Evolutionary conservation across 2,113 vertebrate genomes (phyloP).

Genomic region (Dendrocopos noguchii): DNA sequence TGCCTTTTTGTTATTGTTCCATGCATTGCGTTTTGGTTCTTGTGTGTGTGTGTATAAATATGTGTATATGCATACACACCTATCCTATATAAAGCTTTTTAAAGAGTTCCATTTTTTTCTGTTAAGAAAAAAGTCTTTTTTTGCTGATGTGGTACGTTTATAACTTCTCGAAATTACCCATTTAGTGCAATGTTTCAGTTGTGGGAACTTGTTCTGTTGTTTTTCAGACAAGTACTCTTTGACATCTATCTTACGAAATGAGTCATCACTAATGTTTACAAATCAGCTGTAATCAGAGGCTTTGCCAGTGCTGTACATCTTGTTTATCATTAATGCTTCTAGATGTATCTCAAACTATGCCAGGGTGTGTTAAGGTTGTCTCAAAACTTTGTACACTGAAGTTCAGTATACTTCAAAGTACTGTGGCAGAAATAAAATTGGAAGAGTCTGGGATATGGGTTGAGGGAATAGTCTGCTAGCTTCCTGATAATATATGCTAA

Average conservation of each 20-base stretch:
- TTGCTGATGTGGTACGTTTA: not conserved
- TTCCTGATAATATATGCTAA: not conserved
- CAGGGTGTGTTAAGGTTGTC: not conserved
- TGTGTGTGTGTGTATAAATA: not conserved
- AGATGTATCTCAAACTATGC: not conserved
- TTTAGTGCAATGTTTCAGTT: not conserved
- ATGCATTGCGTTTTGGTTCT: not conserved
- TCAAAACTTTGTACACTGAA: not conserved
- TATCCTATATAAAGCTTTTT: not conserved
- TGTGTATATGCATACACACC: not conserved
- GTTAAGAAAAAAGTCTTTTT: not conserved
- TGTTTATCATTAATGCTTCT: not conserved
- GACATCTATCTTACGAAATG: not conserved
- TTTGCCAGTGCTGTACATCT: not conserved
- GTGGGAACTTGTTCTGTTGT: not conserved
- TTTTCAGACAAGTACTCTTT: conserved; percentile 4
- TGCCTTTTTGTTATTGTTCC: conserved; percentile 35
- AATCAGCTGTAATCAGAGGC: not conserved
- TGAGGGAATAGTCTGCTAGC: conserved; percentile 23
- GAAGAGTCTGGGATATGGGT: conserved; percentile 16
- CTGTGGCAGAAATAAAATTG: conserved; percentile 43
- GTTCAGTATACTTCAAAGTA: not conserved
- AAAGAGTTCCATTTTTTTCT: conserved; percentile 2
- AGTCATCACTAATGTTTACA: not conserved
- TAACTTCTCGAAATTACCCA: not conserved